Conservation (phyloP, 2,797 vertebrate species). For the Alauda arvensis region DNA sequence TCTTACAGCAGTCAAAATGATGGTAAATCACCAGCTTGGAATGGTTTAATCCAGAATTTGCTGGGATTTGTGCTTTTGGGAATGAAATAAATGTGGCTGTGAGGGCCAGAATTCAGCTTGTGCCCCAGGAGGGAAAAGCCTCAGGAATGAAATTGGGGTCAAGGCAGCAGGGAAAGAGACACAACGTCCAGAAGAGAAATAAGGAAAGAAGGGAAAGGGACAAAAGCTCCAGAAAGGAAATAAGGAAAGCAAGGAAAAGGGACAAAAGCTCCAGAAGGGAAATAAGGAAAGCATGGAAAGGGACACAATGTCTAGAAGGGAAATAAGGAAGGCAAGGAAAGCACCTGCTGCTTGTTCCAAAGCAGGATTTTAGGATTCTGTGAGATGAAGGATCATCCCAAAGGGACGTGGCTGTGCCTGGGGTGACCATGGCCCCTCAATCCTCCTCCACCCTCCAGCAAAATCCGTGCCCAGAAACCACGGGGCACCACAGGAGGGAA, state of each 20-base stretch:
- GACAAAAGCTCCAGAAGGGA: accelerated
- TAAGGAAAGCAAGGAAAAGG: background rate
- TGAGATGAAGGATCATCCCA: background rate
- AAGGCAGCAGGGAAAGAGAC: background rate
- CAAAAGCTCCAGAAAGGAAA: background rate
- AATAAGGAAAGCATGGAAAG: background rate
- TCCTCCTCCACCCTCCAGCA: background rate
- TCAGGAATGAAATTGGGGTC: background rate
- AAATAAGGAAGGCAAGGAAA: background rate
- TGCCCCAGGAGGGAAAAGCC: background rate
- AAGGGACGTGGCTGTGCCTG: background rate
- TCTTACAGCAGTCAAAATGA: background rate
- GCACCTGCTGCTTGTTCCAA: background rate
- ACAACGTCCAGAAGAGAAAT: background rate
- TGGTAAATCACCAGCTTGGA: background rate
- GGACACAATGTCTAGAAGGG: background rate
- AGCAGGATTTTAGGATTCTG: background rate
- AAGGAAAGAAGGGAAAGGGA: background rate
- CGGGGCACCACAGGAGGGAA: background rate
- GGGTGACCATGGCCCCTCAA: accelerated
- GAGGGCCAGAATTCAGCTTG: background rate
- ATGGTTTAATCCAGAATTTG: background rate
- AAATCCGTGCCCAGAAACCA: background rate
- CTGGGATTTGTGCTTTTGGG: background rate
- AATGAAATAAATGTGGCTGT: background rate